These are phyloP conservation scores for Phymanthus crucifer DNA, from an alignment of 92 coral and sea anemone species.

Conservation along the genomic window DNA sequence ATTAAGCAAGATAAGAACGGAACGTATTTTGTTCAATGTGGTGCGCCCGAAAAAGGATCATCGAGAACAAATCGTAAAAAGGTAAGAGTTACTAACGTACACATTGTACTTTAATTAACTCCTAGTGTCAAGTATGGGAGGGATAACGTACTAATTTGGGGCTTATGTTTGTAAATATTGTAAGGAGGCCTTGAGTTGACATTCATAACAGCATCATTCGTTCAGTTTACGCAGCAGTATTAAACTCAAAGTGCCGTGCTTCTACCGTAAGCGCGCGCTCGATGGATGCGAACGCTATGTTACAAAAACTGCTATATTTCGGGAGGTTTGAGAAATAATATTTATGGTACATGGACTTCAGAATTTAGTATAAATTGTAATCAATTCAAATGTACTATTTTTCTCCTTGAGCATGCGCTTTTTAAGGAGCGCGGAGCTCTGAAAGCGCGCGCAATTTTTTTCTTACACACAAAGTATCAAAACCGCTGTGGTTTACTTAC, in stretches of 20 bases:
- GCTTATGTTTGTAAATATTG: constrained; percentile 6
- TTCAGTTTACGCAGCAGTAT: background rate
- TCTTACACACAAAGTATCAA: background rate
- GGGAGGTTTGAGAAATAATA: no score
- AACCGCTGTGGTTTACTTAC: background rate
- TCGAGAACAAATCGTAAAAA: background rate
- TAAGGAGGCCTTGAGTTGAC: background rate
- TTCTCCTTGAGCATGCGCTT: no score
- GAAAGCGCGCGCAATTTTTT: background rate
- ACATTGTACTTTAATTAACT: background rate
- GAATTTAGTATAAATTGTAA: no score
- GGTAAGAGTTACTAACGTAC: constrained; percentile 4
- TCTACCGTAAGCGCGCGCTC: background rate
- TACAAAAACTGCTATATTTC: no score
- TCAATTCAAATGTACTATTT: no score
- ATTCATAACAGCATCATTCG: background rate
- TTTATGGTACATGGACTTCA: no score
- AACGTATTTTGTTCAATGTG: constrained; percentile 8
- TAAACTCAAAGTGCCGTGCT: no score
- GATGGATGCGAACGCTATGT: background rate
- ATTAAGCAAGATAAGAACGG: constrained; percentile 12
- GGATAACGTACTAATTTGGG: background rate
- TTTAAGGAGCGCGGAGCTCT: no score
- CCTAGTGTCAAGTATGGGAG: background rate
- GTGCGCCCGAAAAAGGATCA: background rate